phyloP scores from a whole-genome alignment of 2,888 invertebrate genomes.

The Platycheirus albimanus region DNA sequence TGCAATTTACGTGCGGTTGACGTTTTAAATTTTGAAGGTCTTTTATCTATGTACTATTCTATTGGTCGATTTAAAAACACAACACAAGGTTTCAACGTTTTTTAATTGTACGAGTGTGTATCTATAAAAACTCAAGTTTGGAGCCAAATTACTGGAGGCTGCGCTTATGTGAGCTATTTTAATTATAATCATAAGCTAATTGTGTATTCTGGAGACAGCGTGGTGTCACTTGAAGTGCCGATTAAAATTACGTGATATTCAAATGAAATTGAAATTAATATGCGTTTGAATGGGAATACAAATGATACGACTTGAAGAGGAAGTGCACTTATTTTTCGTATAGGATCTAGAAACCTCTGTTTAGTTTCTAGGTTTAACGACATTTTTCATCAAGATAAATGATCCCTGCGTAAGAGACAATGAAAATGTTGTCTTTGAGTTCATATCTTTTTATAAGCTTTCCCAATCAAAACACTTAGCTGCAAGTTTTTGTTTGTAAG shows the following conservation, averaged over 20 bases:
- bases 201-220: constrained; percentile 47
- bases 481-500: no score
- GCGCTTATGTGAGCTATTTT: constrained; percentile 29
- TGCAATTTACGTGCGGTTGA: constrained; percentile 48
- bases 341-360: no score
- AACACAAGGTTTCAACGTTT: constrained; percentile 33
- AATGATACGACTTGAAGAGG: not conserved
- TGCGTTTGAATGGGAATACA: not conserved
- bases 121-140: constrained; percentile 23
- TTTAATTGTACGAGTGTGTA: constrained; percentile 5
- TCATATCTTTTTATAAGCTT: no score
- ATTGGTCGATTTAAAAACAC: constrained; percentile 22
- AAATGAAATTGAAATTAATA: constrained; percentile 2
- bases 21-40: constrained; percentile 40
- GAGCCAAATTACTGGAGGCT: constrained; percentile 39
- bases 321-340: constrained; percentile 1
- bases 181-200: constrained; percentile 27
- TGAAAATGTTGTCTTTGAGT: no score
- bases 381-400: no score
- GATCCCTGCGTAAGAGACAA: no score
- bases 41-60: constrained; percentile 25
- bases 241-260: constrained; percentile 49
- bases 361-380: no score
- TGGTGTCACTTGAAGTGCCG: constrained; percentile 42
- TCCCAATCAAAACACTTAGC: no score